Conservation (phyloP, 2,888 invertebrate genomes). For the Coenonympha arcania region DNA sequence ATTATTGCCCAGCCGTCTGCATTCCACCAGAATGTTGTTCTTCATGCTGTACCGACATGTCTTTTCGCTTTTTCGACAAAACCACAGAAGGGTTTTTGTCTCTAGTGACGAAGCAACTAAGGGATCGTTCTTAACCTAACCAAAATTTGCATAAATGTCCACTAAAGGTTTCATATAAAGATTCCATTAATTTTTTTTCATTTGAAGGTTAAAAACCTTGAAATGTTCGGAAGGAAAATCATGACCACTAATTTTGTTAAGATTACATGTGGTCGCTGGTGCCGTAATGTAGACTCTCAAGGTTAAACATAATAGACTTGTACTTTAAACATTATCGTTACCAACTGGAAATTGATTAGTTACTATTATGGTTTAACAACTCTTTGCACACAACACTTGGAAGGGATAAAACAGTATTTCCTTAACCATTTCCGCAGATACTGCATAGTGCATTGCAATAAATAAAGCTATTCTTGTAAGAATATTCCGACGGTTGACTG, state of each 20-base stretch:
- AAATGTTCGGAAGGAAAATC: constrained; percentile 35
- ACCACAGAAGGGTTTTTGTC: not conserved
- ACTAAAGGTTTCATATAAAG: not conserved
- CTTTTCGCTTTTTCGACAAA: not conserved
- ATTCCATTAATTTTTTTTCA: not conserved
- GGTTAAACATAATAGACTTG: constrained; percentile 60
- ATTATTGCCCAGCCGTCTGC: constrained; percentile 57
- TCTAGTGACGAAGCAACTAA: not conserved
- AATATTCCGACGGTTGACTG: constrained; percentile 31
- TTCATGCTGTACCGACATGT: constrained; percentile 1
- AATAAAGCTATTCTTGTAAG: constrained; percentile 23
- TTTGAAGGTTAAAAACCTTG: constrained; percentile 7
- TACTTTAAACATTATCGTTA: constrained; percentile 52
- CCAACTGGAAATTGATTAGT: constrained; percentile 33
- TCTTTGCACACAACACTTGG: constrained; percentile 33
- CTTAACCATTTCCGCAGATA: constrained; percentile 35
- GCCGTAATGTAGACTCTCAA: constrained; percentile 60
- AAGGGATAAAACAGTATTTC: constrained; percentile 33
- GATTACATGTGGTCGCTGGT: constrained; percentile 55
- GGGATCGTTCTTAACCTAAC: not conserved
- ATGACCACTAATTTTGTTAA: constrained; percentile 54
- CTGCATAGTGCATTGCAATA: constrained; percentile 25
- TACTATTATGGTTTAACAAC: constrained; percentile 36
- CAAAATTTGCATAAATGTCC: not conserved
- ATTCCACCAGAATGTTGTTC: constrained; percentile 45